These are phyloP conservation scores for Trichopoda pennipes DNA, from an alignment of 2,888 invertebrate species.

Conservation along the genomic window DNA sequence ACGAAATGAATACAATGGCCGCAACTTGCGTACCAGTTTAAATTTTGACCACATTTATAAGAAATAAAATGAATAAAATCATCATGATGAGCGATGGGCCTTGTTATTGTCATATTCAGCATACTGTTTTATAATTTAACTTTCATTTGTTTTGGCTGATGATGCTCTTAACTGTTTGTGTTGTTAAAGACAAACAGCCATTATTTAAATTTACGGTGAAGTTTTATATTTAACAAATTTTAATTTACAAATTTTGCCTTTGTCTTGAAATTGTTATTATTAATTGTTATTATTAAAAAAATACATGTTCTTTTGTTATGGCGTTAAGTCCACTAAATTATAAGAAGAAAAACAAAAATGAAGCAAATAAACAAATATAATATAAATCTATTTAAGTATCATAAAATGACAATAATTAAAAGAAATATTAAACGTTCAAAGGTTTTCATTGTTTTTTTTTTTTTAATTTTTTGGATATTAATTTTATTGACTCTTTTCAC, in stretches of 20 bases:
- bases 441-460: too few species aligned
- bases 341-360: not conserved
- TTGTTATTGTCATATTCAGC: constrained; percentile 33
- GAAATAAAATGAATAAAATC: constrained; percentile 34
- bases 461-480: too few species aligned
- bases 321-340: not conserved
- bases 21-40: constrained; percentile 66
- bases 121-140: constrained; percentile 29
- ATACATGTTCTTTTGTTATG: not conserved
- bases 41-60: constrained; percentile 63
- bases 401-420: not conserved
- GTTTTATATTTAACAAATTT: constrained; percentile 24
- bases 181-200: constrained; percentile 45
- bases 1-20: constrained; percentile 67
- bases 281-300: constrained; percentile 3
- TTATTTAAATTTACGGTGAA: constrained; percentile 27
- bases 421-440: too few species aligned
- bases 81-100: constrained; percentile 7
- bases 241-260: constrained; percentile 10
- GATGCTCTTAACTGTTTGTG: constrained; percentile 34
- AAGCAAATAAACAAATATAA: not conserved
- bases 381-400: not conserved
- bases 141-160: not conserved
- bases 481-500: too few species aligned
- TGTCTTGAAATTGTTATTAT: not conserved